Base-by-base conservation (phyloP, 2,797 vertebrate genomes). In the Anabacerthia variegaticeps region DNA sequence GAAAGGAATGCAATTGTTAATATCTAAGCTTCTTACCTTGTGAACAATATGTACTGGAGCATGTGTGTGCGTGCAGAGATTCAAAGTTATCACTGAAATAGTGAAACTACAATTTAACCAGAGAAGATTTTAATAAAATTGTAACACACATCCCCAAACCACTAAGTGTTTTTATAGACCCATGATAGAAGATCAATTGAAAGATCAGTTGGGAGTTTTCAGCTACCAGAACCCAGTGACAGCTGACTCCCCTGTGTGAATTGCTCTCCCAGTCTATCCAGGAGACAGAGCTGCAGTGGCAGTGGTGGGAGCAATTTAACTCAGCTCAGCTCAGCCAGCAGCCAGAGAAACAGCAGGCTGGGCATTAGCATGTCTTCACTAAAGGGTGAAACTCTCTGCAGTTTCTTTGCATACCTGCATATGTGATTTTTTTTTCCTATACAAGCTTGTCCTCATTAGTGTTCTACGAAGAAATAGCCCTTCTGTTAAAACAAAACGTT, bases 401-500 rank as follows among this genome's bases (percentile, higher is more conserved):
- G 83, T 81, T 87, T 66, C 77, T 94, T 88, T 80, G 48, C 16
- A 26, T 44, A 41, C 77, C 16, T 55, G 14, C 52, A 22, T 88
- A 36, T 75, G 41, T 85, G 34, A n/a, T 78, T 46, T 76, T 51
- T 78, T 90, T 73, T 58, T 22, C 9, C 58, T 27, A 37, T 90
- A 71, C 69, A 85, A 63, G 13, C 2, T 82, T 88, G 80, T 89
- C 66, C 90, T 96, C 75, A 84, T 80, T 92, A 89, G 62, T 75
- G 85, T 62, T 69, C 66, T 88, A 71, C 85, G 85, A 94, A 89
- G 93, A 95, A 86, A 88, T 32, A 86, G 32, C 67, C 27, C 78
- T 93, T 85, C 72, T 69, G 56, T 89, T 93, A 84, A 94, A 97
- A 92, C 55, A 52, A 92, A 79, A 90, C 67, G 67, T 81, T 68